Evolutionary conservation across 2,113 vertebrate genomes (phyloP).

Genomic region (Elgaria multicarinata): DNA sequence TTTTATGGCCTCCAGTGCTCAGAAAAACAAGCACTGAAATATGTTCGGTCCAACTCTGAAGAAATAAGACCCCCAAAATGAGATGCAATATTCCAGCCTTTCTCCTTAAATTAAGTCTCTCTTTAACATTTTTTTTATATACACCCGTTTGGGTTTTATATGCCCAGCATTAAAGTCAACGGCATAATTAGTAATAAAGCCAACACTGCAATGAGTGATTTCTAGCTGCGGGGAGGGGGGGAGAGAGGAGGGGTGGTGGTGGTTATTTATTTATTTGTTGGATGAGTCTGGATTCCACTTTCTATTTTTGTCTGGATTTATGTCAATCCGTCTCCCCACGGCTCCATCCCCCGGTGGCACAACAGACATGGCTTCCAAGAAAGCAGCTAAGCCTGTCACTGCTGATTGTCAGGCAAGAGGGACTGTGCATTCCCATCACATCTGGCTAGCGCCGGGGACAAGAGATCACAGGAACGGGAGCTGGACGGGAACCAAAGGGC

Average conservation of each 20-base stretch:
- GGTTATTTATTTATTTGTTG: neutral
- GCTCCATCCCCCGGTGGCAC: neutral
- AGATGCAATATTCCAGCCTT: conserved; percentile 49
- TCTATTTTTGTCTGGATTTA: conserved; percentile 5
- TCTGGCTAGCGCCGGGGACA: neutral
- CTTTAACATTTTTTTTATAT: conserved; percentile 50
- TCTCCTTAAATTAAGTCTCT: conserved; percentile 66
- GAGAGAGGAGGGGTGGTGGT: neutral
- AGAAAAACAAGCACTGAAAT: neutral
- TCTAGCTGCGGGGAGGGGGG: conserved; percentile 38
- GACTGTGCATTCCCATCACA: neutral
- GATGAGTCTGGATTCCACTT: neutral
- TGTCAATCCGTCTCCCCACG: neutral
- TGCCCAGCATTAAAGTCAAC: conserved; percentile 63
- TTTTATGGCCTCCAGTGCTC: accelerated
- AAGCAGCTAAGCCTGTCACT: neutral
- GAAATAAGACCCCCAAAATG: conserved; percentile 22
- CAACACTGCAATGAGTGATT: conserved; percentile 58
- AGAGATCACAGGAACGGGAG: neutral
- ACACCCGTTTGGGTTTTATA: conserved; percentile 59
- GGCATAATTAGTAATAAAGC: conserved; percentile 73
- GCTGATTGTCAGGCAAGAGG: neutral
- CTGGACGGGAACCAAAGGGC: neutral
- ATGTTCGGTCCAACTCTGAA: neutral
- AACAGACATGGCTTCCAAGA: neutral